Evolutionary conservation across 92 coral and sea anemone genomes (phyloP), one percentile per base, ranked within the genome.

Genomic region (Epizoanthus rinbou): DNA sequence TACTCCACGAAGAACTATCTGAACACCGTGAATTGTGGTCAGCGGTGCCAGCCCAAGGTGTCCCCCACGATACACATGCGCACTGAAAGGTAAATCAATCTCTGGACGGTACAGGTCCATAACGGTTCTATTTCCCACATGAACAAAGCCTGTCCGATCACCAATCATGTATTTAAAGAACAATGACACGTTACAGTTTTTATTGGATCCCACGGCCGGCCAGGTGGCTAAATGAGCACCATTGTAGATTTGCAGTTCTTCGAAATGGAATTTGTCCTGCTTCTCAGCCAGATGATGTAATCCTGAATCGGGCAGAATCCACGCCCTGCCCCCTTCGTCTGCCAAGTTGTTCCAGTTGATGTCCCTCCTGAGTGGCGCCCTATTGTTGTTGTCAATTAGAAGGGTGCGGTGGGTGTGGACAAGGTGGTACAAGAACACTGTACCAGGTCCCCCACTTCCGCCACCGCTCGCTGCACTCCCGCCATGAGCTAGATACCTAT

Each of bases 221-320:
- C 94, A 91, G 45, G 86, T 62, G 31, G 86, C 91, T 18, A 91
- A 31, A 57, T 91, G 94, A 31, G 89, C 94, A 71, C 80, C 78
- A 50, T 86, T 81, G 69, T 88, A 91, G 25, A 91, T 76, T 64
- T 91, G 94, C 64, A 91, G 71, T 69, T 91, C 94, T 64, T 91
- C 94, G 67, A 91, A 91, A 64, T 91, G 89, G 69, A 91, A 91
- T 7, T 81, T 76, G 39, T 75, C 74, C 64, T 82, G 72, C 4
- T 66, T 52, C 25, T 64, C 87, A 56, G 94, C 91, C 45, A 91
- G 76, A 16, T 87, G 81, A 72, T 91, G 94, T 28, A 91, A 74
- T 10, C 90, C 94, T 0, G 94, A 91, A 19, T 85, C 91, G 19
- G 94, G 94, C 94, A 91, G 88, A 57, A 91, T 85, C 94, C 94